Evolutionary conservation across 1,140 invertebrate species (phyloP), one percentile per base, ranked within the genome.

Genomic region (Aphelenchoides fujianensis): DNA sequence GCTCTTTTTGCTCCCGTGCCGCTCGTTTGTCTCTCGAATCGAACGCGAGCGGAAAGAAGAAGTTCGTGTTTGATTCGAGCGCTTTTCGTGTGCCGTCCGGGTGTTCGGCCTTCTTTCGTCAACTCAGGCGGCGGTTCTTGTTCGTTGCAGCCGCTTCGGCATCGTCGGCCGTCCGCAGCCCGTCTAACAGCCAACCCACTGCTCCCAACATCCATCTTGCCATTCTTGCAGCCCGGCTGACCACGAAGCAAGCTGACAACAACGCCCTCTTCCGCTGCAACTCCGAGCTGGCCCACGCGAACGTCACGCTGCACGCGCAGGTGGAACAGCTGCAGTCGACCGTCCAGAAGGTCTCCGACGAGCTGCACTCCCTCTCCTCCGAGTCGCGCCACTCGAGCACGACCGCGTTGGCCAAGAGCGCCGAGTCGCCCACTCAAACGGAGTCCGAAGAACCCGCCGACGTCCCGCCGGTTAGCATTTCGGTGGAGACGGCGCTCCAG

Each of bases 181-280:
- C 41, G 12, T 48, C 41, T 48, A 59, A 59, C 55, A 59, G 5
- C 55, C 55, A 59, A 59, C 7, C 5, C 34, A 59, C 5, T 19
- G 5, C 28, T 16, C 19, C 67, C n/a, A 69, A 69, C 7, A 28
- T 69, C 23, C 67, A 69, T 57, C 37, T 57, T 31, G 67, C 67
- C 19, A 69, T 69, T 31, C 28, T 69, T 27, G 67, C 67, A 35
- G 67, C 67, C 35, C 67, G 67, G 5, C 53, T 69, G 2, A 69
- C 67, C 0, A 27, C 67, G 12, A 69, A 69, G 12, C 52, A 69
- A 69, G 67, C 67, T 23, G 67, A 69, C 27, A 69, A 69, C 27
- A 32, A 69, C 28, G 67, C 67, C 1, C 53, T 69, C 3, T 69
- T 69, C 67, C 67, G 67, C 19, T 19, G 19, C 9, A 69, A 54